phyloP scores from a whole-genome alignment of 2,888 invertebrate species.

The Phortica okadai region DNA sequence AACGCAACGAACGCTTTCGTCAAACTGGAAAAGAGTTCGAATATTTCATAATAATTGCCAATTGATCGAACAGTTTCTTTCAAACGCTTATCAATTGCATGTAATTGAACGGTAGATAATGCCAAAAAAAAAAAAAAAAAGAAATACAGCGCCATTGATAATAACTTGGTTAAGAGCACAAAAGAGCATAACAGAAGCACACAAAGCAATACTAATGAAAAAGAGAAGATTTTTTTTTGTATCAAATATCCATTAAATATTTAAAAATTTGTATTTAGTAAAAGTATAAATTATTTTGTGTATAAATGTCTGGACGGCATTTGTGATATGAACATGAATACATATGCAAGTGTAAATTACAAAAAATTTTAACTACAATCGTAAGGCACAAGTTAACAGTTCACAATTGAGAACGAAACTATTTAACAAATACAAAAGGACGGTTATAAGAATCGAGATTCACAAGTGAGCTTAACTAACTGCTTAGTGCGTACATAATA shows the following conservation, averaged over 20 bases:
- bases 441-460: neutral
- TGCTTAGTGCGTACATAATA: neutral
- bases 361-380: constrained; percentile 50
- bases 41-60: constrained; percentile 14
- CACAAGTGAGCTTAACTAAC: neutral
- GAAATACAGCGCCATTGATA: neutral
- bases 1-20: neutral
- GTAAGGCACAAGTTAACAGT: constrained; percentile 50
- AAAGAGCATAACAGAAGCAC: neutral
- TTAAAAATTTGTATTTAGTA: neutral
- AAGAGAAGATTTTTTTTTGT: constrained; percentile 1
- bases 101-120: constrained; percentile 10
- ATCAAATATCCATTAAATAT: constrained; percentile 23
- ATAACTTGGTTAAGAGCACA: neutral
- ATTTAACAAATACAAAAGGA: neutral
- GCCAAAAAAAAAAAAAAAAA: neutral
- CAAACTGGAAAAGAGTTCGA: neutral
- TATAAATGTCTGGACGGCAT: constrained; percentile 42
- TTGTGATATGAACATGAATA: constrained; percentile 30
- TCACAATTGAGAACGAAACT: too few relatives aligned
- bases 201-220: neutral
- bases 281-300: constrained; percentile 31
- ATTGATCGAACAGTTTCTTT: neutral
- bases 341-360: constrained; percentile 12
- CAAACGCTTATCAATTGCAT: constrained; percentile 16